Percentiles rank a stretch among this genome's conserved stretches.
Conservation (phyloP, 2,797 vertebrate species). For the Clarias laeviceps region DNA sequence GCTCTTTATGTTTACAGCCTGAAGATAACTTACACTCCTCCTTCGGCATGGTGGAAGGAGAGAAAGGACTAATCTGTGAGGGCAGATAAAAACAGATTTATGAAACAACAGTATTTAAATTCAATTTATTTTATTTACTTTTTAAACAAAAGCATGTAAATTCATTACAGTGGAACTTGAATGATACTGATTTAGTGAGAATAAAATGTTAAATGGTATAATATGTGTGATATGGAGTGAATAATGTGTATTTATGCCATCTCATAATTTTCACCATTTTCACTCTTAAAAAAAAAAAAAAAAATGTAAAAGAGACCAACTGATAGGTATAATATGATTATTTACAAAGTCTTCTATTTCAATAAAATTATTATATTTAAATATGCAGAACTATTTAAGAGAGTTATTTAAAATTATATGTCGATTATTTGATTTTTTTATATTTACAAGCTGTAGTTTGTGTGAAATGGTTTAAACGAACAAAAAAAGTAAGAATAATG, state of each 20-base stretch:
- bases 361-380: background rate
- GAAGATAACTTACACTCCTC: conserved; percentile 85
- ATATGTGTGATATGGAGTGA: background rate
- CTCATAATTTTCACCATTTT: too few relatives aligned
- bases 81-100: background rate
- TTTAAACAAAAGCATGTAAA: background rate
- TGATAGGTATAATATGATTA: background rate
- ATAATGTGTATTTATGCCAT: background rate
- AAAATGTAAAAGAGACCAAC: background rate
- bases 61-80: background rate
- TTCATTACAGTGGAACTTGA: background rate
- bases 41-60: conserved; percentile 83
- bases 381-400: background rate
- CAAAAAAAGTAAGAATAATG: background rate
- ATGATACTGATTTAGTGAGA: background rate
- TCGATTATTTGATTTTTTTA: background rate
- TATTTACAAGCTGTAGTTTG: background rate
- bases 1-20: conserved; percentile 86
- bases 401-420: background rate
- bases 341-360: background rate
- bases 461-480: background rate
- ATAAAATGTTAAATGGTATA: background rate
- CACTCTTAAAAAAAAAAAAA: background rate
- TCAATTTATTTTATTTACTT: background rate
- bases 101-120: background rate